These are phyloP conservation scores for Mnemiopsis leidyi DNA, from an alignment of 37 sponge, comb jelly and placozoan genomes.

Conservation along the genomic window DNA sequence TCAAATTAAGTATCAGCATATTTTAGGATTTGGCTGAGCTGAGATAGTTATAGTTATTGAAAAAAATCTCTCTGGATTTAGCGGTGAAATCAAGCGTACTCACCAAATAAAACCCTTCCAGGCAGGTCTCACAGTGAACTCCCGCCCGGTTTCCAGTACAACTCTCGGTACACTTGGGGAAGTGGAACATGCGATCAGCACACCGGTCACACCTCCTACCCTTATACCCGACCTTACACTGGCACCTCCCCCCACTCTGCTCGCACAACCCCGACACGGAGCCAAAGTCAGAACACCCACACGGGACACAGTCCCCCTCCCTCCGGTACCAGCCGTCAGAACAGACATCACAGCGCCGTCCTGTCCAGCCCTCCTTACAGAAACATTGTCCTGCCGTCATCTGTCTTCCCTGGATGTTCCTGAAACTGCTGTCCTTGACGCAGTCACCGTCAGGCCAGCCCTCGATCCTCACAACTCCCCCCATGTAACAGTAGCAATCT, in stretches of 20 bases:
- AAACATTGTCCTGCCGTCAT: constrained; percentile 24
- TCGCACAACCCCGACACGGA: background rate
- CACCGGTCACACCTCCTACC: background rate
- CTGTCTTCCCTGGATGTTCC: constrained; percentile 14
- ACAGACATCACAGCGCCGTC: background rate
- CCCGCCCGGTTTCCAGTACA: constrained; percentile 17
- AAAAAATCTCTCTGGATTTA: too few relatives aligned
- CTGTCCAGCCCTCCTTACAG: constrained; percentile 32
- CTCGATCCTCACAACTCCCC: background rate
- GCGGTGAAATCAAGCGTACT: too few relatives aligned
- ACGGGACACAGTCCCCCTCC: background rate
- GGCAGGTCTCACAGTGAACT: constrained; percentile 21
- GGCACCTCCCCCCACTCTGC: background rate
- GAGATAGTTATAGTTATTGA: too few relatives aligned
- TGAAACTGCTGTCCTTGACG: constrained; percentile 34
- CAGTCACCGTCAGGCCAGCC: constrained; percentile 53
- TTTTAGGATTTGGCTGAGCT: too few relatives aligned
- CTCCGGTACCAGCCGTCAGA: constrained; percentile 21
- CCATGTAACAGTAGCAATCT: constrained; percentile 4
- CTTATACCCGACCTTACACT: constrained; percentile 15
- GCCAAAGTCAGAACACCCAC: background rate
- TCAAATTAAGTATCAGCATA: too few relatives aligned
- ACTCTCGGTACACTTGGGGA: constrained; percentile 23
- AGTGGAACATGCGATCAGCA: background rate
- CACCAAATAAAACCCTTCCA: background rate